Evolutionary conservation across 2,113 vertebrate genomes (phyloP).

Genomic region (Poicephalus meyeri): DNA sequence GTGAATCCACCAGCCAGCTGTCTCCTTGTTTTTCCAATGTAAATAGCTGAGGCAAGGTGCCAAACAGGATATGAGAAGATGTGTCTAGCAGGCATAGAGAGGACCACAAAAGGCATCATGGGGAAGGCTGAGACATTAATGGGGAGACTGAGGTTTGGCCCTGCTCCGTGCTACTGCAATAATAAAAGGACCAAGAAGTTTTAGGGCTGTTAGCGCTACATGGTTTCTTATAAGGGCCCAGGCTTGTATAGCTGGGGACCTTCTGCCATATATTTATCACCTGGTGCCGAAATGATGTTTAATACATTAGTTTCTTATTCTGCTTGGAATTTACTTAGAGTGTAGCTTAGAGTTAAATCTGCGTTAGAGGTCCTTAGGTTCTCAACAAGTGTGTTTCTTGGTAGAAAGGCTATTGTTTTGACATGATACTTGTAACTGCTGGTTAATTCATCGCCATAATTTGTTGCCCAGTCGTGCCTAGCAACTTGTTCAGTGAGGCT

Average conservation of each 20-base stretch:
- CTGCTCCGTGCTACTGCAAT: background rate
- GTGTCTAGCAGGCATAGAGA: background rate
- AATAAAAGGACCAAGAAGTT: background rate
- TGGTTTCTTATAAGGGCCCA: fast-evolving
- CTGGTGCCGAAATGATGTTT: background rate
- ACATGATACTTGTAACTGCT: background rate
- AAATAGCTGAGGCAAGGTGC: background rate
- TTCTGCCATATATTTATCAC: background rate
- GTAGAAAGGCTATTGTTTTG: background rate
- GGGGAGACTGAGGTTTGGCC: background rate
- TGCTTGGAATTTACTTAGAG: background rate
- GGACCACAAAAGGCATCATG: background rate
- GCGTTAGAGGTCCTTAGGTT: background rate
- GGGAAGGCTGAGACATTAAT: background rate
- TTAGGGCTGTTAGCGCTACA: background rate
- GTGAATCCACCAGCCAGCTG: constrained; percentile 42
- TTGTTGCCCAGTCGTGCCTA: background rate
- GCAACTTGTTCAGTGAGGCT: background rate
- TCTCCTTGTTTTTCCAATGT: constrained; percentile 1
- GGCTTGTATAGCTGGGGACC: background rate
- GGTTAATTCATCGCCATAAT: background rate
- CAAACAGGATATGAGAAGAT: background rate
- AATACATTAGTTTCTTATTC: background rate
- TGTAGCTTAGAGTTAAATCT: background rate
- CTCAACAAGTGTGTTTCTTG: background rate